Base-by-base conservation (phyloP, 2,888 invertebrate genomes). In the Theretra japonica region DNA sequence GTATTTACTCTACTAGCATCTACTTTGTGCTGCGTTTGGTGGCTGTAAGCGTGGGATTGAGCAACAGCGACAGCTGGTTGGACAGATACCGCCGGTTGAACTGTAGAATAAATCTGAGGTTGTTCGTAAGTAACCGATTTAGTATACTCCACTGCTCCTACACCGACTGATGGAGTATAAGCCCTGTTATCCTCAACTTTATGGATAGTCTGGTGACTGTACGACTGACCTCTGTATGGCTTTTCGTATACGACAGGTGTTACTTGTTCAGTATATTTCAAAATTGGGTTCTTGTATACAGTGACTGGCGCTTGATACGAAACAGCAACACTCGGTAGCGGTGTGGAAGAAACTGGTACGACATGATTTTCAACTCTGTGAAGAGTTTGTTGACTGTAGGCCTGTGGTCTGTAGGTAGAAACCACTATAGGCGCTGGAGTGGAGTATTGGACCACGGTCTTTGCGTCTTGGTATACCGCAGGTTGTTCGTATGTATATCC, bases 271-370 rank as follows among this genome's bases (percentile, higher is more conserved):
- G 86, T 86, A 73, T 90, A 93, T 77, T 90, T 84, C 8, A 91
- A 73, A 21, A 93, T 83, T 4, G 93, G 94, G 75, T 94, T 94
- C 79, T 92, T 85, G 73, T 94, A 92, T 21, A 88, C 74, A 21
- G 92, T 86, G 2, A 91, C 89, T 33, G 70, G 70, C 11, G 62
- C 70, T 65, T 56, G 56, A 25, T 70, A 70, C 23, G 70, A 70
- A 19, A 70, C 62, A n/a, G 60, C 60, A 48, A 62, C 62, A 28
- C 53, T 77, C 65, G 94, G 86, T 68, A 79, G 73, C 30, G 87
- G 82, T 33, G 94, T 91, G 8, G 92, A 87, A 53, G 90, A 88
- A 50, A 91, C 83, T 53, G 87, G 84, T 8, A 88, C 81, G 56
- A 82, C 75, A 6, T 84, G 81, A 69, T 89, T 86, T 73, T 90